These are phyloP conservation scores for Myotis findleyi DNA, from an alignment of 2,797 vertebrate genomes.

Conservation along the genomic window DNA sequence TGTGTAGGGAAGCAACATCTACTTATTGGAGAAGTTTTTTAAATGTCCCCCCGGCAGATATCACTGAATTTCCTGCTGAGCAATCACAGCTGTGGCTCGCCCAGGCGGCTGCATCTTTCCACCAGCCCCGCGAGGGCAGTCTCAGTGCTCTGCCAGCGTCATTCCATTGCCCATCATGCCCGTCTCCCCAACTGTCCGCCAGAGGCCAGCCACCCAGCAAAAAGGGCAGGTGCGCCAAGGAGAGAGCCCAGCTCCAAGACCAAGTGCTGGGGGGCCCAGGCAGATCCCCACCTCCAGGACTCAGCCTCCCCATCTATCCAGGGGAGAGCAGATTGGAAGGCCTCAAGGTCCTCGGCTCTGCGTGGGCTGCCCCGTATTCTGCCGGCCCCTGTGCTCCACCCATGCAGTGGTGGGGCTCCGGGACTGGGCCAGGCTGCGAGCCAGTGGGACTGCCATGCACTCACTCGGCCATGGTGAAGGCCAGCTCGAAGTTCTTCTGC, in stretches of 20 bases:
- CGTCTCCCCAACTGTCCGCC: not conserved
- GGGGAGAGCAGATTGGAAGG: not conserved
- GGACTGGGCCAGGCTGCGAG: not conserved
- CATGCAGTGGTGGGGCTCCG: not conserved
- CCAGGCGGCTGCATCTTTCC: not conserved
- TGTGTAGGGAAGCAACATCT: not conserved
- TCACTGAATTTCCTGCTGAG: not conserved
- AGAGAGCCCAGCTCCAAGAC: not conserved
- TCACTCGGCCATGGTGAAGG: slow-evolving; percentile 96
- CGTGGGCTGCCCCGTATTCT: not conserved
- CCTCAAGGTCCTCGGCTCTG: not conserved
- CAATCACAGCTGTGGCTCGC: not conserved
- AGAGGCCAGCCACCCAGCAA: not conserved
- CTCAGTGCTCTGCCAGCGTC: too few relatives aligned
- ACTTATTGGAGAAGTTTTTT: not conserved
- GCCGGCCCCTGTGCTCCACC: too few relatives aligned
- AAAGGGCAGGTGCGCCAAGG: not conserved
- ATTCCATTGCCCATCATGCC: not conserved
- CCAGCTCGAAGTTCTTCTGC: slow-evolving; percentile 94
- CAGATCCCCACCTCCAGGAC: not conserved
- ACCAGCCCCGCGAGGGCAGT: not conserved
- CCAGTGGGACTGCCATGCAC: slow-evolving; percentile 75
- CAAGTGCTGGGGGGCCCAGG: rapidly evolving
- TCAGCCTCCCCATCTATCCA: not conserved
- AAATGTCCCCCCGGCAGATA: not conserved